A percentile compares a stretch with the other conserved stretches of the same genome.
Evolutionary conservation across 2,888 invertebrate genomes (phyloP).

Genomic region (Nomada goodeniana): DNA sequence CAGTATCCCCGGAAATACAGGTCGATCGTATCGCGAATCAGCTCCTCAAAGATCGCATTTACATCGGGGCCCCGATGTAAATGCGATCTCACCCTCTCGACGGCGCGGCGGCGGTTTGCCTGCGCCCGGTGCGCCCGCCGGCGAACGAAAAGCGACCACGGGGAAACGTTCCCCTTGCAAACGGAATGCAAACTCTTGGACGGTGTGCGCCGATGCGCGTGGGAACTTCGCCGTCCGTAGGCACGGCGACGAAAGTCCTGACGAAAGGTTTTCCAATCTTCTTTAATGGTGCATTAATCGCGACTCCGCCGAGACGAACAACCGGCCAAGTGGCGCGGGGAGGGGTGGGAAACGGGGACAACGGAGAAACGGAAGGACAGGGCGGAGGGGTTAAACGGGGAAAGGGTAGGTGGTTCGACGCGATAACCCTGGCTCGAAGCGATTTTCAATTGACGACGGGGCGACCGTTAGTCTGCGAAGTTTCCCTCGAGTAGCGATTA

Average conservation of each 20-base stretch:
- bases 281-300: conserved; percentile 75
- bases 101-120: conserved; percentile 33
- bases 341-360: conserved; percentile 2
- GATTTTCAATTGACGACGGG: conserved; percentile 65
- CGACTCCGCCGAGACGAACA: conserved; percentile 60
- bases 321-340: conserved; percentile 10
- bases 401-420: conserved; percentile 32
- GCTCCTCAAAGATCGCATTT: conserved; percentile 59
- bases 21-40: conserved; percentile 50
- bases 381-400: conserved; percentile 38
- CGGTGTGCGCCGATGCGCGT: conserved; percentile 57
- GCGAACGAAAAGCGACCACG: conserved; percentile 53
- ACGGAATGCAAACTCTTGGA: conserved; percentile 72
- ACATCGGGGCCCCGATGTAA: conserved; percentile 63
- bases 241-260: conserved; percentile 68
- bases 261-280: conserved; percentile 75
- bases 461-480: conserved; percentile 66
- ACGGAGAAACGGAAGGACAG: conserved; percentile 8
- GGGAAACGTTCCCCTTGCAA: conserved; percentile 60
- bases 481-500: conserved; percentile 63
- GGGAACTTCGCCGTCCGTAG: conserved; percentile 61
- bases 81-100: conserved; percentile 63
- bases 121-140: conserved; percentile 62
- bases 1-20: conserved; percentile 52
- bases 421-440: conserved; percentile 61